Evolutionary conservation across 2,797 vertebrate genomes (phyloP).

Genomic region (Muraenolepis orangiensis): DNA sequence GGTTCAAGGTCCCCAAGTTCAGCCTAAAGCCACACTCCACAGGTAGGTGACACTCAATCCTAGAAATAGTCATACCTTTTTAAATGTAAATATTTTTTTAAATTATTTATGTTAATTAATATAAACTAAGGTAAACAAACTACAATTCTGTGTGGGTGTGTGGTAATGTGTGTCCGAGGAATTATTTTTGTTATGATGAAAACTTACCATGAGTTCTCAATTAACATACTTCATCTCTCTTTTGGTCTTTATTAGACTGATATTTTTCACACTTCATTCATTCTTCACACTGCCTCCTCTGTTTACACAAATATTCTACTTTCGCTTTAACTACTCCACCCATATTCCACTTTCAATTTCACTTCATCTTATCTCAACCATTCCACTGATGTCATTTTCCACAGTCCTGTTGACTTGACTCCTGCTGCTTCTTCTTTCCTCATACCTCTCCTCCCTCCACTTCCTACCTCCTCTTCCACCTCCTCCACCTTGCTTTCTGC

Average conservation of each 20-base stretch:
- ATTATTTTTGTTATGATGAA: not conserved
- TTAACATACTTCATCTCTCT: slow-evolving; percentile 17
- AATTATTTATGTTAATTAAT: not conserved
- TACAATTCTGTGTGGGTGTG: not conserved
- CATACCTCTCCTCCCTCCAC: not conserved
- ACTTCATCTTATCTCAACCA: not conserved
- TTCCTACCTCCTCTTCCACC: slow-evolving; percentile 2
- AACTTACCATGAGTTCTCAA: not conserved
- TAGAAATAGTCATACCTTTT: not conserved
- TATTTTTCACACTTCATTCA: slow-evolving; percentile 30
- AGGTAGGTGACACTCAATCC: slow-evolving; percentile 44
- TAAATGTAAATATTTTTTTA: not conserved
- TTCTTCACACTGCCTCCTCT: slow-evolving; percentile 10
- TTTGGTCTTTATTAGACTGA: slow-evolving; percentile 47
- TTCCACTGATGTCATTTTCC: not conserved
- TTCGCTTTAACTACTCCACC: not conserved
- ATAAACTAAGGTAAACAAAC: not conserved
- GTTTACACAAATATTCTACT: not conserved
- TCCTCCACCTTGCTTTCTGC: not conserved
- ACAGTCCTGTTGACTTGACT: not conserved
- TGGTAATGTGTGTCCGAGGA: not conserved
- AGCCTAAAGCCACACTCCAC: slow-evolving; percentile 77
- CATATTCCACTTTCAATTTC: slow-evolving; percentile 1
- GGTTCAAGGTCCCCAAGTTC: slow-evolving; percentile 81
- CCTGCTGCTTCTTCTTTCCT: not conserved